These are phyloP conservation scores for Harpegnathos saltator DNA, from an alignment of 1,140 invertebrate species.

Conservation along the genomic window DNA sequence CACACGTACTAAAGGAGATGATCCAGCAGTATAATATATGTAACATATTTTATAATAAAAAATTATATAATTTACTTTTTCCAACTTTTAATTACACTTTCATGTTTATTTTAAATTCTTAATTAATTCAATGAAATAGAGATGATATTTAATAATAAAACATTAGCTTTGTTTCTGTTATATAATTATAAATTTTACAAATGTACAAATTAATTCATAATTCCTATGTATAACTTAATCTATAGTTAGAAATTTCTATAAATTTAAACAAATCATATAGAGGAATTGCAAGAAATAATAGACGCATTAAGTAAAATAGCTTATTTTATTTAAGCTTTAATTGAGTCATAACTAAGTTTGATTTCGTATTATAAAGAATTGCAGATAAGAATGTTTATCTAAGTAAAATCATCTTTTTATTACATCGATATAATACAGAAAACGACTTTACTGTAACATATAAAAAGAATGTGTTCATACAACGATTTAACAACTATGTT, in stretches of 20 bases:
- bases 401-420: background rate
- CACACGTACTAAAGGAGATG: slow-evolving; percentile 97
- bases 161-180: too few species aligned
- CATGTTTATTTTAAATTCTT: too few species aligned
- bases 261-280: too few species aligned
- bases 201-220: too few species aligned
- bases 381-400: background rate
- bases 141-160: too few species aligned
- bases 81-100: too few species aligned
- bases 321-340: background rate
- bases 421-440: too few species aligned
- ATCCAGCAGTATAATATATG: slow-evolving; percentile 87
- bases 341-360: background rate
- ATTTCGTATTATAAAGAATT: background rate
- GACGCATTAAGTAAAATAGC: background rate
- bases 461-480: slow-evolving; percentile 2
- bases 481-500: background rate
- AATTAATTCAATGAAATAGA: too few species aligned
- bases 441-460: background rate
- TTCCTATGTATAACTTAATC: too few species aligned
- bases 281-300: too few species aligned
- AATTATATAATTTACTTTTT: slow-evolving; percentile 3
- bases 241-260: too few species aligned
- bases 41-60: slow-evolving; percentile 79
- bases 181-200: too few species aligned